Conservation (phyloP, 2,888 invertebrate genomes). For the Chydorus sphaericus region DNA sequence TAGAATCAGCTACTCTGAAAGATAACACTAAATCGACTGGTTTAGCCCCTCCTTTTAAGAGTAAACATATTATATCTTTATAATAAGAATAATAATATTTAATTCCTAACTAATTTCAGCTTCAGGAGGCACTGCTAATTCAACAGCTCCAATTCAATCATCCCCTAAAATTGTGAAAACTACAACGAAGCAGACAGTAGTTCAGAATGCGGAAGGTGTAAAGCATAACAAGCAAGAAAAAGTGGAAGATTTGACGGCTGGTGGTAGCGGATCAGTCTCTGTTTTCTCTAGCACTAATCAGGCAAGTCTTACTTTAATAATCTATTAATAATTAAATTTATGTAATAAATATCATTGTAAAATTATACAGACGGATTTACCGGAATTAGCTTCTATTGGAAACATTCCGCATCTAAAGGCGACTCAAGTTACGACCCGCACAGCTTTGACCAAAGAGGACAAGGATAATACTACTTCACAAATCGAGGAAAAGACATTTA, state of each 20-base stretch:
- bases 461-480: constrained; percentile 67
- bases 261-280: constrained; percentile 66
- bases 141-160: neutral
- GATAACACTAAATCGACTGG: too few relatives aligned
- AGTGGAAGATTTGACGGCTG: constrained; percentile 54
- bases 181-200: constrained; percentile 75
- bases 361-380: constrained; percentile 32
- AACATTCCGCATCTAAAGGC: constrained; percentile 68
- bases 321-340: neutral
- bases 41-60: too few relatives aligned
- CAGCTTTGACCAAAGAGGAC: constrained; percentile 78
- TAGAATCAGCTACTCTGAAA: constrained; percentile 45
- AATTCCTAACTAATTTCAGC: too few relatives aligned
- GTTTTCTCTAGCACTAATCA: constrained; percentile 77
- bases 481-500: constrained; percentile 82
- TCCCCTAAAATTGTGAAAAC: constrained; percentile 75
- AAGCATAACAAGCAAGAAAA: constrained; percentile 79
- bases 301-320: constrained; percentile 30
- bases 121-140: too few relatives aligned
- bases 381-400: constrained; percentile 44
- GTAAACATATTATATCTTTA: too few relatives aligned
- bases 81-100: too few relatives aligned
- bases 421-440: constrained; percentile 74
- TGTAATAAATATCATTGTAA: constrained; percentile 14
- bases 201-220: constrained; percentile 69